phyloP scores from a whole-genome alignment of 2,113 vertebrate species.

The Arizona elegans region DNA sequence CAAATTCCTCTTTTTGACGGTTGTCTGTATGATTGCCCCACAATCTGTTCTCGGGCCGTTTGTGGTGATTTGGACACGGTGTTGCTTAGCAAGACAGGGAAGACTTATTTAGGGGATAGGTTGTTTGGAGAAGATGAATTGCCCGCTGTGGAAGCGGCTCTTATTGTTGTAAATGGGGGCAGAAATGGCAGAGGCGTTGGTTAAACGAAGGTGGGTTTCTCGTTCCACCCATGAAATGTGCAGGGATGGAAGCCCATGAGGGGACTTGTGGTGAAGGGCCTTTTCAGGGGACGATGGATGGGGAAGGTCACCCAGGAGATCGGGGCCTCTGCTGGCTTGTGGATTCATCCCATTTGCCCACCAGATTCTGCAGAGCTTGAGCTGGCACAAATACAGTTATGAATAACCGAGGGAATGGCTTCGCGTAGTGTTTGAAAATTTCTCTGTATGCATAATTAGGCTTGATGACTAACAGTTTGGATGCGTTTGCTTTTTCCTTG shows the following conservation, averaged over 20 bases:
- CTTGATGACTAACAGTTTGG: neutral
- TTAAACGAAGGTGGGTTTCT: too few species aligned
- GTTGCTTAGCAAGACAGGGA: rapidly evolving
- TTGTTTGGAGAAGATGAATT: slow-evolving; percentile 14
- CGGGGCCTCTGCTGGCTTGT: neutral
- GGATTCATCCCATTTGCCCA: neutral
- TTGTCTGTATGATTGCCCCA: slow-evolving; percentile 8
- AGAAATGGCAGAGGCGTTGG: neutral
- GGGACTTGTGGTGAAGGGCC: neutral
- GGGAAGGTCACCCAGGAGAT: neutral
- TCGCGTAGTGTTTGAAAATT: neutral
- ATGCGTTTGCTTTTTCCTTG: neutral
- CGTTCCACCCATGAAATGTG: neutral
- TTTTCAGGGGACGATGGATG: neutral
- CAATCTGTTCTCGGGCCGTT: neutral
- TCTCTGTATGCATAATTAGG: neutral
- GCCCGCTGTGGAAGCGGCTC: neutral
- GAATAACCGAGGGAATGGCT: neutral
- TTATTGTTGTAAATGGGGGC: neutral
- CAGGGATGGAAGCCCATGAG: neutral
- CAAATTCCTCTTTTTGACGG: neutral
- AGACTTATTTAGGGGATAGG: neutral
- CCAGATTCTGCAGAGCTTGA: neutral
- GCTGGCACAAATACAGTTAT: neutral
- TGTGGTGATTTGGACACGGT: neutral